Percentiles rank a stretch among this genome's conserved stretches.
Evolutionary conservation across 1,140 invertebrate genomes (phyloP).

Genomic region (Elymnias hypermnestra): DNA sequence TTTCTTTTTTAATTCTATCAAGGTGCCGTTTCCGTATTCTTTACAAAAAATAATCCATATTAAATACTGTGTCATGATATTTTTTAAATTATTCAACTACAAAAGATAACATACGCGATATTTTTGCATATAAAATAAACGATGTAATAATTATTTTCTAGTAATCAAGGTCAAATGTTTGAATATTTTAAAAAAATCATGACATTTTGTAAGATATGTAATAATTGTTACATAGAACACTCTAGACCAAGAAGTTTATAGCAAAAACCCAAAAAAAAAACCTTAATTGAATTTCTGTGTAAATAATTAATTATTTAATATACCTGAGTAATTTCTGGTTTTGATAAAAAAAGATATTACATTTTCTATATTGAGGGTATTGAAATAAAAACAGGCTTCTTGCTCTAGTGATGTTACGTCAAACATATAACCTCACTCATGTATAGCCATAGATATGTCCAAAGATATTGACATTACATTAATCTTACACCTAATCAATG

Average conservation of each 20-base stretch:
- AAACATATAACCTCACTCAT: slow-evolving; percentile 7
- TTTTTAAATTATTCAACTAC: too few relatives aligned
- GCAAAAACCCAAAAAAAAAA: too few relatives aligned
- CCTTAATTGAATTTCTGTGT: too few relatives aligned
- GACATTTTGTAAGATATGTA: neutral
- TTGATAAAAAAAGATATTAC: too few relatives aligned
- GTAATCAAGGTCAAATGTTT: too few relatives aligned
- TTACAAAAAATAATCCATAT: neutral
- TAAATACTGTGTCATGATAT: slow-evolving; percentile 13
- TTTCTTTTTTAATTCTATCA: neutral
- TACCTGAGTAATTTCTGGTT: too few relatives aligned
- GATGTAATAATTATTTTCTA: too few relatives aligned
- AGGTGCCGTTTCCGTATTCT: slow-evolving; percentile 11
- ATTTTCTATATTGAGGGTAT: too few relatives aligned
- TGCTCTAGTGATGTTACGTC: neutral
- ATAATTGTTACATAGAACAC: neutral
- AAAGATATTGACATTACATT: slow-evolving; percentile 3
- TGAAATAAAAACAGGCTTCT: too few relatives aligned
- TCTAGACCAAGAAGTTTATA: neutral
- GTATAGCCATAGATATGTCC: slow-evolving; percentile 9
- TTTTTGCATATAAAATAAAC: too few relatives aligned
- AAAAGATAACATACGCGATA: too few relatives aligned
- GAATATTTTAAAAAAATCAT: neutral
- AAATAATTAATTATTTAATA: too few relatives aligned
- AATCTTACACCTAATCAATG: slow-evolving; percentile 9